phyloP scores from a whole-genome alignment of 2,797 vertebrate species.

The Propithecus perrieri region DNA sequence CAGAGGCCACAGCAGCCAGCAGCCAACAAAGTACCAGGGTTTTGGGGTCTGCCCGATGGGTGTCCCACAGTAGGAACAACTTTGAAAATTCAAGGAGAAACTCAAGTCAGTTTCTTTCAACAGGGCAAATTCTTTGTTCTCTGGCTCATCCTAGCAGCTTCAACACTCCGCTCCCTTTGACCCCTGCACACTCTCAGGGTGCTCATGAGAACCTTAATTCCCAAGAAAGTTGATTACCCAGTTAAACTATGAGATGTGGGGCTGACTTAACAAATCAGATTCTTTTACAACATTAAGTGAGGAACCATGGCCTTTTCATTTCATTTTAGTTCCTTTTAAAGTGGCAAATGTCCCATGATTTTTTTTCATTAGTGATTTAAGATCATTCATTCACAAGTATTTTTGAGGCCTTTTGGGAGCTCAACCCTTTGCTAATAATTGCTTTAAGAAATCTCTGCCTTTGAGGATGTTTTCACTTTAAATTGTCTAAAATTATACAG shows the following conservation, averaged over 20 bases:
- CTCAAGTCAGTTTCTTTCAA: background rate
- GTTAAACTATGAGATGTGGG: background rate
- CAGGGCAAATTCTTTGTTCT: background rate
- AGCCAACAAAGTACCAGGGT: background rate
- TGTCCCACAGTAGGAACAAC: background rate
- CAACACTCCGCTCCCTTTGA: background rate
- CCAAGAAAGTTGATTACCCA: background rate
- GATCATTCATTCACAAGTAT: background rate
- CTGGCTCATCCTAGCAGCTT: background rate
- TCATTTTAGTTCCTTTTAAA: conserved; percentile 23
- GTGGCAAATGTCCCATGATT: background rate
- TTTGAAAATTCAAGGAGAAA: background rate
- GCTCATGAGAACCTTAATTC: background rate
- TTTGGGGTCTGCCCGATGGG: background rate
- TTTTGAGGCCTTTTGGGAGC: background rate
- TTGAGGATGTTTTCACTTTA: background rate
- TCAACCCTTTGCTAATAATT: background rate
- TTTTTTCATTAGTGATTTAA: background rate
- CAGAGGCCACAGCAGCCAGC: background rate
- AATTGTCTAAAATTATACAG: conserved; percentile 37
- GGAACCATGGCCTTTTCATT: background rate
- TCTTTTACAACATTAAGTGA: background rate
- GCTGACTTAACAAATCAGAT: background rate
- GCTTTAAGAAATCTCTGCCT: conserved; percentile 13
- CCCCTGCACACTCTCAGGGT: no score